Evolutionary conservation across 2,797 vertebrate genomes (phyloP), one percentile per base, ranked within the genome.

Genomic region (Oryzias dopingdopingensis): DNA sequence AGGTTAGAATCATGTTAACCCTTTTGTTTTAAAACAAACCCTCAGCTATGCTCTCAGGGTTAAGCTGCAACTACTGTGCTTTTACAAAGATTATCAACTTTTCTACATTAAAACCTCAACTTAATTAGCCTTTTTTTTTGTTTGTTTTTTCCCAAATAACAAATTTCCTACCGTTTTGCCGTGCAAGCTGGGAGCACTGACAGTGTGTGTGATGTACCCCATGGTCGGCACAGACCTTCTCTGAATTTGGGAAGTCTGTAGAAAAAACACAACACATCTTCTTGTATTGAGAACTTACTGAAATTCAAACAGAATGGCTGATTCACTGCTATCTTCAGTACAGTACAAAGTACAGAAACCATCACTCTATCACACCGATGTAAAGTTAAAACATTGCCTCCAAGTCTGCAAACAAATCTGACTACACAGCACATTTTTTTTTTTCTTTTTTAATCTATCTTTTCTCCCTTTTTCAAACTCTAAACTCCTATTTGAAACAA

Each of bases 151-250:
- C 18, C 5, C 10, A 37, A 13, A 37, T 22, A 47, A 46, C 17
- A 20, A 46, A 20, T 18, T 45, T 68, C 92, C 79, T 93, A 99
- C 97, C 93, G 97, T 98, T 92, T 98, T 97, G 43, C 97, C 96
- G 4, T 98, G 96, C 78, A 98, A 80, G 88, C 96, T 98, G 64
- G 97, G 97, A 13, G 96, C 96, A 5, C 97, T 99, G 90, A 98
- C 97, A 0, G 97, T 98, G 83, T 98, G 97, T 1, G 96, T 98
- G 94, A 99, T 98, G 88, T 98, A 99, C 72, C 97, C 96, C 95
- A 98, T 94, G 60, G 94, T 80, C 56, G 96, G 96, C 92, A 98
- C 94, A 47, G 96, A 96, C 78, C 95, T 90, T 8, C 95, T 93
- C 74, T 96, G 95, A 45, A 93, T 54, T 15, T 95, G 94, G 32